Conservation (phyloP, 1,140 invertebrate species). For the Helicoverpa zea region DNA sequence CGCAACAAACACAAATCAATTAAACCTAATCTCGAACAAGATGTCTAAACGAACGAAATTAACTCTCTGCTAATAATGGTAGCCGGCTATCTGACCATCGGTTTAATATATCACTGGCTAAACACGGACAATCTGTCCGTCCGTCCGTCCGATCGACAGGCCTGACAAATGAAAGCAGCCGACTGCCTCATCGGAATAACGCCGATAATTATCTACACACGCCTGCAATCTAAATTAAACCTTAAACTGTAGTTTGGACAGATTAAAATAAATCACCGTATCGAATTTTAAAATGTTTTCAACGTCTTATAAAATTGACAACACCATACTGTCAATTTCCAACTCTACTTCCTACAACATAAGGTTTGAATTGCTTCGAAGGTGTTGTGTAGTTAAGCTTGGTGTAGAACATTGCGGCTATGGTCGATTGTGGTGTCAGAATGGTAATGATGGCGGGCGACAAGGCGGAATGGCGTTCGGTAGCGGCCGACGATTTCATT, state of each 20-base stretch:
- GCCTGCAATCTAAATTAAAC: slow-evolving; percentile 38
- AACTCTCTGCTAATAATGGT: slow-evolving; percentile 49
- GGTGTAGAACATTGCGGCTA: slow-evolving; percentile 63
- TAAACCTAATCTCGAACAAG: slow-evolving; percentile 37
- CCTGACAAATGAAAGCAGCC: slow-evolving; percentile 67
- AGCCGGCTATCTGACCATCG: slow-evolving; percentile 62
- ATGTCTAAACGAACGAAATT: slow-evolving; percentile 49
- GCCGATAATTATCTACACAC: slow-evolving; percentile 63
- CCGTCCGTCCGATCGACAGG: slow-evolving; percentile 53
- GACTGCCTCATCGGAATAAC: slow-evolving; percentile 52
- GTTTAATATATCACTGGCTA: slow-evolving; percentile 66
- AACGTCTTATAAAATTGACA: background rate
- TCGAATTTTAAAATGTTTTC: slow-evolving; percentile 23
- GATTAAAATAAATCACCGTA: slow-evolving; percentile 24
- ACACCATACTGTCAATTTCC: slow-evolving; percentile 28
- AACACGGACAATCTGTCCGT: slow-evolving; percentile 57
- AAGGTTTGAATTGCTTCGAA: slow-evolving; percentile 31
- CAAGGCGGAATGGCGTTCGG: slow-evolving; percentile 61
- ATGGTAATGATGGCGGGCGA: slow-evolving; percentile 61
- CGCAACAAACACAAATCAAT: slow-evolving; percentile 49
- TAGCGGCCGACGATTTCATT: slow-evolving; percentile 65
- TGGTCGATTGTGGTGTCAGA: slow-evolving; percentile 62
- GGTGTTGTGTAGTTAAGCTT: slow-evolving; percentile 47
- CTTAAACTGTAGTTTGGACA: slow-evolving; percentile 11
- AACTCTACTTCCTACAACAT: slow-evolving; percentile 39